Evolutionary conservation across 1,140 invertebrate genomes (phyloP).

Genomic region (Drosophila micromelanica): DNA sequence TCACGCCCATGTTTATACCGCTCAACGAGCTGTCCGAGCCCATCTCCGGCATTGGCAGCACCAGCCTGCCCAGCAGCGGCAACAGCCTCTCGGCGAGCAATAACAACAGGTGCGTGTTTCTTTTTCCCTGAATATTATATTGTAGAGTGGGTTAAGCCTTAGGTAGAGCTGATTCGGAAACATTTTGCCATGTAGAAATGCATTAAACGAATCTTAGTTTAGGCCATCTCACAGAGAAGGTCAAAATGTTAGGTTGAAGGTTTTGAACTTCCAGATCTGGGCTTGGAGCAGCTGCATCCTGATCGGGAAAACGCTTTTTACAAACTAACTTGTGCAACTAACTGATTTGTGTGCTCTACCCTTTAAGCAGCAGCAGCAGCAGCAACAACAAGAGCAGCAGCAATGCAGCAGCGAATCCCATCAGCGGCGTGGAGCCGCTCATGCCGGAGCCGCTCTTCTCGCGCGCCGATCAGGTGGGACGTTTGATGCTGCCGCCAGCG

Average conservation of each 20-base stretch:
- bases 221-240: background rate
- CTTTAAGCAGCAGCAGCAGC: background rate
- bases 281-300: background rate
- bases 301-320: no score
- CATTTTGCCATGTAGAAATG: no score
- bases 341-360: no score
- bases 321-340: no score
- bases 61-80: slow-evolving; percentile 3
- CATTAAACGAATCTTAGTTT: background rate
- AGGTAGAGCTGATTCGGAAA: background rate
- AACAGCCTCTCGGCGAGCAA: background rate
- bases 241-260: background rate
- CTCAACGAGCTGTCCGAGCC: slow-evolving; percentile 84
- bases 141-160: no score
- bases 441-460: slow-evolving; percentile 11
- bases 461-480: background rate
- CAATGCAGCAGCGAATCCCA: background rate
- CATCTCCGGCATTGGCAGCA: slow-evolving; percentile 10
- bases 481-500: slow-evolving; percentile 25
- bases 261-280: background rate
- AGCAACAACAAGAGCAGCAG: background rate
- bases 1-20: slow-evolving; percentile 98
- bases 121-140: background rate
- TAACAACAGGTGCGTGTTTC: slow-evolving; percentile 16
- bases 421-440: background rate